Base-by-base conservation (phyloP, 2,888 invertebrate genomes). In the Troides oblongomaculatus region DNA sequence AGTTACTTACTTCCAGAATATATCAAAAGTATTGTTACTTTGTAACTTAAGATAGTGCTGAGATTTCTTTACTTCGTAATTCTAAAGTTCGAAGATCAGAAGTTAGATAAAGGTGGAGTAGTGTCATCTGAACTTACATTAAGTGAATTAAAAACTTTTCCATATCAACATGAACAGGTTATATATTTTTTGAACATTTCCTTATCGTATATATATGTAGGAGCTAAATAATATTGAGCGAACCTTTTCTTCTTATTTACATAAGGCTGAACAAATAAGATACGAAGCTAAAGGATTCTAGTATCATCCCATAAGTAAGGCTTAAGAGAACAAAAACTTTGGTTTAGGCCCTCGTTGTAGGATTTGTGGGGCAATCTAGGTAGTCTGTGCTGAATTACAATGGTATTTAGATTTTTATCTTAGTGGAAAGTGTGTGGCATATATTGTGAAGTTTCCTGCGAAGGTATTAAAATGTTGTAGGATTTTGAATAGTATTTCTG, bases 181-280 rank as follows among this genome's bases (percentile, higher is more conserved):
- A 50, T 17, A 14, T 17, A 50, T 50, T 18, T 21, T 17, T 50
- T 50, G 14, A 18, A 14, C 5, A 50, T 17, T 17, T 50, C 17
- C 18, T 50, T 50, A 50, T 10, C 46, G 14, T 46, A 46, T 46
- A 46, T 46, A 50, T 21, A 46, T 14, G 17, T 46, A 50, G 17
- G 18, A 50, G 50, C 50, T 50, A 50, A 50, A 50, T 50, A 57
- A 56, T 57, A 5, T 57, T 57, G 1, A 21, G 57, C n/a, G 21
- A 57, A 21, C 57, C n/a, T 18, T 61, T 61, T 23, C 7, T 57
- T 39, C 17, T 57, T 57, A 23, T 57, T 57, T 57, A 23, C 21
- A 57, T 57, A 57, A 57, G 57, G 23, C 57, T 57, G 21, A 57
- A 21, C 57, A 57, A 57, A 57, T 57, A 57, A 57, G 21, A 57